Evolutionary conservation across 92 coral and sea anemone species (phyloP).

Genomic region (Metridium senile): DNA sequence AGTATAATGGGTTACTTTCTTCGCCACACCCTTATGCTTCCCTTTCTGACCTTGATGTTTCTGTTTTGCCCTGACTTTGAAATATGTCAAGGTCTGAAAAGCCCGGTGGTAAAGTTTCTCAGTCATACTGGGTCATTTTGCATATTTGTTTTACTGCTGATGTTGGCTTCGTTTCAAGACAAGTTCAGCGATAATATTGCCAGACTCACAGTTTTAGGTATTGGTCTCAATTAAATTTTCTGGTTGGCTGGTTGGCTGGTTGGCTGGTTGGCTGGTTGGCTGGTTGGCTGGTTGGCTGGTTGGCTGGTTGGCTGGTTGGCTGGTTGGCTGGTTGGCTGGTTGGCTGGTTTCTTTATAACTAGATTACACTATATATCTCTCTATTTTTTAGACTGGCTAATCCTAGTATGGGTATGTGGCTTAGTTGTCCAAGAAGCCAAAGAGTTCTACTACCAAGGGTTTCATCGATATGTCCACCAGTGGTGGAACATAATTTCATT

Average conservation of each 20-base stretch:
- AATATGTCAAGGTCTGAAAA: conserved; percentile 34
- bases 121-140: conserved; percentile 62
- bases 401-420: conserved; percentile 48
- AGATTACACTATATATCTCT: neutral
- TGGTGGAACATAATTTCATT: conserved; percentile 72
- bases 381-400: conserved; percentile 48
- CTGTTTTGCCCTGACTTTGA: conserved; percentile 44
- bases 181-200: conserved; percentile 33
- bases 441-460: conserved; percentile 57
- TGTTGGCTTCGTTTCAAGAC: conserved; percentile 53
- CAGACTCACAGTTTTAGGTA: conserved; percentile 44
- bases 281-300: neutral
- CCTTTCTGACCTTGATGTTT: conserved; percentile 39
- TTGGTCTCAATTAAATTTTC: neutral
- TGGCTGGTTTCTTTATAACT: neutral
- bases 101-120: conserved; percentile 53
- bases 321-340: neutral
- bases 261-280: neutral
- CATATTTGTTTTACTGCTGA: conserved; percentile 47
- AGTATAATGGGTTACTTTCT: conserved; percentile 33
- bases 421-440: conserved; percentile 58
- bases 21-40: conserved; percentile 58
- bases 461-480: conserved; percentile 50
- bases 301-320: neutral
- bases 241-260: neutral